Conservation (phyloP, 2,113 vertebrate genomes). For the Erinaceus europaeus region DNA sequence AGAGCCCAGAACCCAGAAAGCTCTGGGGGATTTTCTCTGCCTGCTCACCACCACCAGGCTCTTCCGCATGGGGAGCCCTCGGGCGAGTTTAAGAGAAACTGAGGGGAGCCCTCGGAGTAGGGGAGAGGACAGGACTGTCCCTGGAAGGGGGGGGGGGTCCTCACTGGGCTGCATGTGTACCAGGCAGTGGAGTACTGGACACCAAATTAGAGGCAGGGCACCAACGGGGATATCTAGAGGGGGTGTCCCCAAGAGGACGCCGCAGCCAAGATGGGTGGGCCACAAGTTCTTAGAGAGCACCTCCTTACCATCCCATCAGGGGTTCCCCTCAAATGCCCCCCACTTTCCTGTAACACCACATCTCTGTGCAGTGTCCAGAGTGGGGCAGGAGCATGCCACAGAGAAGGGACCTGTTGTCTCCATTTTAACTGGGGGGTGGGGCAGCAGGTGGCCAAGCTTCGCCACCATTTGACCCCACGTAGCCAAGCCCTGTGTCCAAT, state of each 20-base stretch:
- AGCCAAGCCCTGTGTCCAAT: slow-evolving; percentile 10
- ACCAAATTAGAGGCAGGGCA: neutral
- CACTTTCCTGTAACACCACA: too few species aligned
- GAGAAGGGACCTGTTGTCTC: too few species aligned
- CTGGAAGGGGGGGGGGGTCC: neutral
- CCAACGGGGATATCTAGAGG: neutral
- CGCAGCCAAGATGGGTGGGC: neutral
- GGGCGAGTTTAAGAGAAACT: neutral
- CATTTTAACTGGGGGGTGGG: slow-evolving; percentile 14
- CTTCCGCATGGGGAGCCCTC: neutral
- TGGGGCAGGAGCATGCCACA: neutral
- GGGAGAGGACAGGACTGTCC: neutral
- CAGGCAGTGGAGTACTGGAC: slow-evolving; percentile 20
- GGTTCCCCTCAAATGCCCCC: too few species aligned
- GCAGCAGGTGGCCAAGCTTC: neutral
- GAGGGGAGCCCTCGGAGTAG: neutral
- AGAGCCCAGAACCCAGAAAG: neutral
- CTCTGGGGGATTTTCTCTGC: neutral
- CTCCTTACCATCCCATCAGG: neutral
- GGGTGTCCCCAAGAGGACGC: neutral
- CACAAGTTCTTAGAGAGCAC: neutral
- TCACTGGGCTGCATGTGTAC: neutral
- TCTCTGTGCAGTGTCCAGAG: neutral
- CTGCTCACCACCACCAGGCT: neutral
- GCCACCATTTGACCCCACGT: slow-evolving; percentile 3